phyloP scores from a whole-genome alignment of 2,888 invertebrate genomes.

The Drosophila glabriapex region DNA sequence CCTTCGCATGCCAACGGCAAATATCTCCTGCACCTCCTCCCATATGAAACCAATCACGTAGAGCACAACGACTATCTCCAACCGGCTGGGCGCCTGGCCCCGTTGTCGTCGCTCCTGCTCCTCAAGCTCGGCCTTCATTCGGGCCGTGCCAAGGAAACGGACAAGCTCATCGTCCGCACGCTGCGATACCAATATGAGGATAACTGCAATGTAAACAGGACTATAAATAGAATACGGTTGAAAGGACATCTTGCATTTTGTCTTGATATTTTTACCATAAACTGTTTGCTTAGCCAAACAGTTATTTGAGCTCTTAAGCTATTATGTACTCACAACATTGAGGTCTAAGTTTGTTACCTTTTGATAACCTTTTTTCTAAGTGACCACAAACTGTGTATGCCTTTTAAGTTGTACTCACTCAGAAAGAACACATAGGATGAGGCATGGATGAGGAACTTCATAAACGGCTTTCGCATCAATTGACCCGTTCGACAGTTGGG shows the following conservation, averaged over 20 bases:
- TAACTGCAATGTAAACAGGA: constrained; percentile 87
- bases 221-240: constrained; percentile 1
- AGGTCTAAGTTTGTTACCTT: not conserved
- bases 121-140: constrained; percentile 88
- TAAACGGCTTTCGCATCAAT: constrained; percentile 96
- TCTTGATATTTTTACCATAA: constrained; percentile 20
- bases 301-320: not conserved
- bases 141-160: constrained; percentile 90
- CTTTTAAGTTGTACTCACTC: constrained; percentile 88
- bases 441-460: constrained; percentile 98
- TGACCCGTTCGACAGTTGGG: constrained; percentile 93
- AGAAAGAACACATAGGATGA: constrained; percentile 97
- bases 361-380: not conserved
- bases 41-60: constrained; percentile 96
- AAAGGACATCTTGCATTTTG: constrained; percentile 3
- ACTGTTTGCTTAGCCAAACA: constrained; percentile 13
- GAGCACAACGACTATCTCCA: constrained; percentile 93
- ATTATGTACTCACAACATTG: constrained; percentile 1
- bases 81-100: constrained; percentile 93
- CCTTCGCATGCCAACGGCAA: constrained; percentile 93
- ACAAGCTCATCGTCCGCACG: constrained; percentile 92
- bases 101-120: constrained; percentile 90
- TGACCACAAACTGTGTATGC: not conserved
- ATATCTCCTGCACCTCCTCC: constrained; percentile 96
- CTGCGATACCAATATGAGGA: constrained; percentile 96